phyloP scores from a whole-genome alignment of 2,888 invertebrate genomes.

The Calameuta filiformis region DNA sequence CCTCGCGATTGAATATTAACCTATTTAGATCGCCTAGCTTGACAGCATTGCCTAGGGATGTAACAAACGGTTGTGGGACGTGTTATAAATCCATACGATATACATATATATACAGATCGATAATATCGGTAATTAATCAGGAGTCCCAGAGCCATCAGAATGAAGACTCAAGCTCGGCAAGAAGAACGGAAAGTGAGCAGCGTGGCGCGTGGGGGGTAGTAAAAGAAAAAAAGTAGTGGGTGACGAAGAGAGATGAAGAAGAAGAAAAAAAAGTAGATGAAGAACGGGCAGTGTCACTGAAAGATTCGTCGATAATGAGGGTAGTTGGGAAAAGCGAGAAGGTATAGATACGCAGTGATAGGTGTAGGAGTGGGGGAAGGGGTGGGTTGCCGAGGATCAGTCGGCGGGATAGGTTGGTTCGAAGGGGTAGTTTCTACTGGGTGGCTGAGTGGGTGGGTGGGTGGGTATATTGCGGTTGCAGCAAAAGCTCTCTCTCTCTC shows the following conservation, averaged over 20 bases:
- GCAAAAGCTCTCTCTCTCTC: constrained; percentile 6
- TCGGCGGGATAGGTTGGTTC: constrained; percentile 25
- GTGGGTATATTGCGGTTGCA: constrained; percentile 6
- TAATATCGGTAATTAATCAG: background rate
- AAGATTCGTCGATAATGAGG: constrained; percentile 44
- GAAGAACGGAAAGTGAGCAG: background rate
- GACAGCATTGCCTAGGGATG: background rate
- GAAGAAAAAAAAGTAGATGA: background rate
- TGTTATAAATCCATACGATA: background rate
- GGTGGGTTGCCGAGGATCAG: constrained; percentile 22
- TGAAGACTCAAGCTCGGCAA: background rate
- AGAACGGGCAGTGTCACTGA: background rate
- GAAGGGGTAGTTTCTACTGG: background rate
- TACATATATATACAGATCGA: background rate
- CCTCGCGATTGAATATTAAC: constrained; percentile 26
- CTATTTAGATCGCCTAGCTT: constrained; percentile 6
- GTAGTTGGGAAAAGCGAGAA: constrained; percentile 7
- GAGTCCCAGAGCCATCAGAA: background rate
- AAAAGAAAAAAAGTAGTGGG: background rate
- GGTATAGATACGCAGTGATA: background rate
- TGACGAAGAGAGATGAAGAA: background rate
- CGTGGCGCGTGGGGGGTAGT: background rate
- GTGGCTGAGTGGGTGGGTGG: constrained; percentile 1
- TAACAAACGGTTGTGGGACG: background rate
- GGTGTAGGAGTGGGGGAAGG: constrained; percentile 12